Base-by-base conservation (phyloP, 2,888 invertebrate genomes). In the Macrosiphum euphorbiae region DNA sequence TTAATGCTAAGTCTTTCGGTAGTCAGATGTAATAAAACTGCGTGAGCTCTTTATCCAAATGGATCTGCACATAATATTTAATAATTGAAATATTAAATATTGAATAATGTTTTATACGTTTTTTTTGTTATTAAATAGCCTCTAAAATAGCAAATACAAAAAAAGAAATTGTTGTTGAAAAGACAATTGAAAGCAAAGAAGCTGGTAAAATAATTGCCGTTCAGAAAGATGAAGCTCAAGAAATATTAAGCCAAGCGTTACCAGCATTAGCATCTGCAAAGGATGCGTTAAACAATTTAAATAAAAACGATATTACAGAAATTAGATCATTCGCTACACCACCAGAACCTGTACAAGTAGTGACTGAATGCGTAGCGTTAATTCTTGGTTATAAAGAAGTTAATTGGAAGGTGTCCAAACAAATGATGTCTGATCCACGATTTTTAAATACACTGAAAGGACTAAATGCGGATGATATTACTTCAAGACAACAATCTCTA, bases 231-330 rank as follows among this genome's bases (percentile, higher is more conserved):
- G 98, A 98, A 88, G 99, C 98, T 0, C 98, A 98, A 95, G 97
- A 97, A 95, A 97, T 97, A 0, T 96, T 99, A 90, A 97, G 97
- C 0, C 98, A 97, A 85, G 99, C 98, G 0, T 96, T 99, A 95
- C 99, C 99, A 0, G 98, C 98, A 0, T 96, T 99, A 1, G 98
- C 98, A 95, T 97, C 97, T 24, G 98, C 99, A 0, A 96, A 98
- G 94, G 95, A 97, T 28, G 98, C 99, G 0, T 96, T 99, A 0
- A 97, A 97, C 0, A 98, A 98, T 95, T 96, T 99, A 88, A 98
- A 98, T 91, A 98, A 98, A 96, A 97, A 97, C 1, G 99, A 99
- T 95, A 98, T 99, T 95, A 98, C 98, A 47, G 98, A 99, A 96
- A 98, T 99, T 95, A 86, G 95, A 85, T 95, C 95, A 24, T 95